A percentile compares a stretch with the other conserved stretches of the same genome.
These are phyloP conservation scores for Rhinopomastus cyanomelas DNA, from an alignment of 2,113 vertebrate genomes.

Conservation along the genomic window DNA sequence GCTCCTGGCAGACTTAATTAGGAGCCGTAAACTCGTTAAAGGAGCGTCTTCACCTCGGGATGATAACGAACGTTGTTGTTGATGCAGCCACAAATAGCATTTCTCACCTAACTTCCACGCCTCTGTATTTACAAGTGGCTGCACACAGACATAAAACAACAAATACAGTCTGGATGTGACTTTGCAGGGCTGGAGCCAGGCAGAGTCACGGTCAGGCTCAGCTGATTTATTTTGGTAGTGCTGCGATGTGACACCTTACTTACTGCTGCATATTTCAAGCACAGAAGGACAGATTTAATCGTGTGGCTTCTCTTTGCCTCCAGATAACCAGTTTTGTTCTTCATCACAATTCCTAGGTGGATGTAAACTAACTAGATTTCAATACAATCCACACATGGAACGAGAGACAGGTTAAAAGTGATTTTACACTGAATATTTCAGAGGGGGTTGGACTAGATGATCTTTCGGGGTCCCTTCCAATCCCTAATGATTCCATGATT, in stretches of 20 bases:
- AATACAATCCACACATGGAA: not conserved
- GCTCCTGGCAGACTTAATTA: conserved; percentile 77
- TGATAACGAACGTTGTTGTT: conserved; percentile 58
- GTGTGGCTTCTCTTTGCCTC: not conserved
- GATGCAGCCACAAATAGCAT: conserved; percentile 45
- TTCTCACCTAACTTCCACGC: conserved; percentile 53
- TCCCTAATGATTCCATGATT: too few relatives aligned
- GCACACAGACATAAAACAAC: conserved; percentile 39
- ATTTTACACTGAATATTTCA: not conserved
- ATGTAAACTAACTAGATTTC: conserved; percentile 13
- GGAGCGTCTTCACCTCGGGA: conserved; percentile 65
- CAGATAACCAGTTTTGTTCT: not conserved
- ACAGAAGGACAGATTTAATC: not conserved
- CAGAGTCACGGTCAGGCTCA: conserved; percentile 12
- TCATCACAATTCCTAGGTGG: not conserved
- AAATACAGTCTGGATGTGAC: not conserved
- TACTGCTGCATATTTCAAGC: not conserved
- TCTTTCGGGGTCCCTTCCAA: too few relatives aligned
- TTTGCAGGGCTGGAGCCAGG: conserved; percentile 23
- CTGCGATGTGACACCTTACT: conserved; percentile 20
- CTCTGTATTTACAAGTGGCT: conserved; percentile 47
- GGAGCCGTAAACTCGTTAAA: conserved; percentile 69
- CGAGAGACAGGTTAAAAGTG: not conserved
- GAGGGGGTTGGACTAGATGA: too few relatives aligned
- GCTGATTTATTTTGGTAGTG: conserved; percentile 18